Percentiles rank a stretch among this genome's conserved stretches.
Evolutionary conservation across 2,797 vertebrate species (phyloP).

Genomic region (Glyptemys insculpta): DNA sequence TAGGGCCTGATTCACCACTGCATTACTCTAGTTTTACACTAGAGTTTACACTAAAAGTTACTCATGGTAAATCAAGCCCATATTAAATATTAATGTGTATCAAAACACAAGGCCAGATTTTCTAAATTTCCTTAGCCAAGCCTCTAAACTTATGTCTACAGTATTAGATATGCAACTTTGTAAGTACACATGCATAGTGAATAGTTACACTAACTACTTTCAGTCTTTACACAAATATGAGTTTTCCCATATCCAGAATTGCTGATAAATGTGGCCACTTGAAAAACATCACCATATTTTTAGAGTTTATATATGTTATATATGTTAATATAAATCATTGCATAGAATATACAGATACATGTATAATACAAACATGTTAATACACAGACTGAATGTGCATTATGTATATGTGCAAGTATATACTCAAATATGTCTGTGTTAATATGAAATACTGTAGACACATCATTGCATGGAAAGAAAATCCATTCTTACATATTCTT

Average conservation of each 20-base stretch:
- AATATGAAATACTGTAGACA: background rate
- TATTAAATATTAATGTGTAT: background rate
- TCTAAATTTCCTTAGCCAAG: background rate
- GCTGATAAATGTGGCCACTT: background rate
- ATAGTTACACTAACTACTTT: background rate
- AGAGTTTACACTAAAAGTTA: background rate
- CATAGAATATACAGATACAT: background rate
- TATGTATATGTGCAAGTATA: background rate
- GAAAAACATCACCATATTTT: background rate
- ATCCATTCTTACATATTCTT: conserved; percentile 18
- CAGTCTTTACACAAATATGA: background rate
- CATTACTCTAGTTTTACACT: conserved; percentile 38
- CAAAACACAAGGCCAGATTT: background rate
- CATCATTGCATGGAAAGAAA: background rate
- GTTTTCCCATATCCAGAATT: background rate
- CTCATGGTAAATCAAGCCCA: background rate
- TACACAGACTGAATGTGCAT: conserved; percentile 13
- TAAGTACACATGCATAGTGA: background rate
- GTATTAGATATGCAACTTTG: background rate
- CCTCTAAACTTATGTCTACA: background rate
- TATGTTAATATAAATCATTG: background rate
- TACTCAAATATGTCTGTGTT: background rate
- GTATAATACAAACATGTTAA: conserved; percentile 53
- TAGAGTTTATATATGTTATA: background rate
- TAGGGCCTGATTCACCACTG: background rate